Percentiles rank a stretch among this genome's conserved stretches.
Evolutionary conservation across 2,113 vertebrate species (phyloP).

Genomic region (Hydrochoerus hydrochaeris): DNA sequence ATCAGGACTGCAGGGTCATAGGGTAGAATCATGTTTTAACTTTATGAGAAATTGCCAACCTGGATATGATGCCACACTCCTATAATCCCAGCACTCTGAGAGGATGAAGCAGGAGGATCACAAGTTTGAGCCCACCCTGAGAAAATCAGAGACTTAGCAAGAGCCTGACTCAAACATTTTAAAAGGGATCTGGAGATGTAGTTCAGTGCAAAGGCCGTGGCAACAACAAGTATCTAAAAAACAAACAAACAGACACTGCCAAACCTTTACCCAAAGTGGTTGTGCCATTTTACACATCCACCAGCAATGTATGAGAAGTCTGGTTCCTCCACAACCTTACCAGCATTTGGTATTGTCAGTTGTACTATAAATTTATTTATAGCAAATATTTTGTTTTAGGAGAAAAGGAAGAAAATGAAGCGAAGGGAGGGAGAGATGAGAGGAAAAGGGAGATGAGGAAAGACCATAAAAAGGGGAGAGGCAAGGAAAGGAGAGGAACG

Average conservation of each 20-base stretch:
- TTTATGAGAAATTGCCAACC: background rate
- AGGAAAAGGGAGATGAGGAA: background rate
- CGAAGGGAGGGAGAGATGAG: background rate
- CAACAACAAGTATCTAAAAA: background rate
- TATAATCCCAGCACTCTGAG: background rate
- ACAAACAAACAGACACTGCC: background rate
- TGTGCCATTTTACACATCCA: conserved; percentile 2
- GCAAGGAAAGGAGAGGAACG: background rate
- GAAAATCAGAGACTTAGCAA: background rate
- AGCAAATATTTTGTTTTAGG: conserved; percentile 10
- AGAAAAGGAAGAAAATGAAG: background rate
- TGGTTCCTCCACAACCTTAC: background rate
- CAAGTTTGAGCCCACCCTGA: background rate
- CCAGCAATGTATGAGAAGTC: background rate
- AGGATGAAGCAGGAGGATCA: background rate
- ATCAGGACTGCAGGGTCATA: background rate
- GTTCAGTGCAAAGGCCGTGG: background rate
- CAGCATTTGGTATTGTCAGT: background rate
- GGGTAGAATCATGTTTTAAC: background rate
- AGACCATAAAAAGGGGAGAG: no score
- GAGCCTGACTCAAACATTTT: background rate
- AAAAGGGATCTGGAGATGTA: background rate
- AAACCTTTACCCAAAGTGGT: background rate
- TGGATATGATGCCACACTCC: background rate
- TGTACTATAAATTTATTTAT: background rate